phyloP scores from a whole-genome alignment of 1,140 invertebrate genomes.

The Popillia japonica region DNA sequence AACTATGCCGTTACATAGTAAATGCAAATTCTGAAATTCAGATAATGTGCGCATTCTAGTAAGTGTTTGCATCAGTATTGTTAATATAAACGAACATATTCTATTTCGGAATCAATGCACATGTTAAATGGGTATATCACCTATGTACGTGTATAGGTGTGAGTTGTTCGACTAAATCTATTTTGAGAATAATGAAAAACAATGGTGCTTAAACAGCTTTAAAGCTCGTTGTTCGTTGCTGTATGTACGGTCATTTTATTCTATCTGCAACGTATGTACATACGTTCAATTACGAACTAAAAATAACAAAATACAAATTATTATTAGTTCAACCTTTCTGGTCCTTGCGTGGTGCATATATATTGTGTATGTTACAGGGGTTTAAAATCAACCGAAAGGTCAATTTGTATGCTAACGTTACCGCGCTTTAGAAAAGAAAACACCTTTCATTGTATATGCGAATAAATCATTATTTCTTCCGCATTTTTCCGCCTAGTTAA shows the following conservation, averaged over 20 bases:
- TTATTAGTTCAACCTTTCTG: conserved; percentile 5
- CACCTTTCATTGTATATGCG: not conserved
- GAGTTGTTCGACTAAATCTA: not conserved
- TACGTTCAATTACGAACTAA: not conserved
- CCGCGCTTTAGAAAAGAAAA: not conserved
- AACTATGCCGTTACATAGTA: no score
- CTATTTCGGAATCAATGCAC: not conserved
- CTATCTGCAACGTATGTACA: not conserved
- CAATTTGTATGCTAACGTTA: not conserved
- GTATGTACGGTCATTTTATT: not conserved
- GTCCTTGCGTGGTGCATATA: not conserved
- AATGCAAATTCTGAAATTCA: no score
- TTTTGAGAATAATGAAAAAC: conserved; percentile 13
- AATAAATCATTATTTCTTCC: not conserved
- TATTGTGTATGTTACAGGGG: not conserved
- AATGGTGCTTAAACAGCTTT: not conserved
- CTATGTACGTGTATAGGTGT: not conserved
- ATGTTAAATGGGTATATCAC: not conserved
- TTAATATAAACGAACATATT: no score
- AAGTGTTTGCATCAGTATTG: no score
- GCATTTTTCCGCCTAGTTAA: not conserved
- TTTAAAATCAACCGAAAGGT: conserved; percentile 18
- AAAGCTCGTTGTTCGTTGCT: not conserved
- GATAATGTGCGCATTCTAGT: no score
- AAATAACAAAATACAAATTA: conserved; percentile 15